Evolutionary conservation across 2,888 invertebrate species (phyloP).

Genomic region (Reticulitermes lucifugus): DNA sequence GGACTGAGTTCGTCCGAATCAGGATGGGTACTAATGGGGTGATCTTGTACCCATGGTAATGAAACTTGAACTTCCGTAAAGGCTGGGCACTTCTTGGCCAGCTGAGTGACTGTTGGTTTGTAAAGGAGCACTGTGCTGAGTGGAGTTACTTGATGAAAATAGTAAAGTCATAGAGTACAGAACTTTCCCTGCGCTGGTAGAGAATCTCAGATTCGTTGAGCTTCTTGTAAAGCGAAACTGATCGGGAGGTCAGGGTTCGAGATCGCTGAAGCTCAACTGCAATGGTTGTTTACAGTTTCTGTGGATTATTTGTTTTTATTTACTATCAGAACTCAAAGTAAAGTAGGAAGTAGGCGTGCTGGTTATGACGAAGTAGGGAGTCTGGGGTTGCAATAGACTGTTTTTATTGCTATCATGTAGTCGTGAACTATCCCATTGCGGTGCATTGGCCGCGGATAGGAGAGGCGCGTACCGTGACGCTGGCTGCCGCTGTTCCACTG

Average conservation of each 20-base stretch:
- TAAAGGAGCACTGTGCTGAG: too few species aligned
- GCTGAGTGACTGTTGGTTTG: too few species aligned
- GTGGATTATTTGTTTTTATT: background rate
- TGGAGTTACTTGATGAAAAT: too few species aligned
- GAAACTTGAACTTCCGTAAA: too few species aligned
- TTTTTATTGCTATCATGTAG: slow-evolving; percentile 25
- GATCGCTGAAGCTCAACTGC: slow-evolving; percentile 26
- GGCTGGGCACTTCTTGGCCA: too few species aligned
- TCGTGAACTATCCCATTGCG: slow-evolving; percentile 17
- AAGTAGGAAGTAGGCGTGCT: slow-evolving; percentile 31
- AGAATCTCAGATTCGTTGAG: background rate
- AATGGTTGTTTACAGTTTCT: slow-evolving; percentile 16
- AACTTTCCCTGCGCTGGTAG: background rate
- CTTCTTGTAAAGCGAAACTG: background rate
- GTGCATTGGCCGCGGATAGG: slow-evolving; percentile 4
- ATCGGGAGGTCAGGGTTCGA: slow-evolving; percentile 27
- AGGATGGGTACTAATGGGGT: too few species aligned
- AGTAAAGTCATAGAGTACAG: too few species aligned
- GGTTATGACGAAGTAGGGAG: background rate
- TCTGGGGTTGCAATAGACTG: background rate
- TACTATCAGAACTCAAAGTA: background rate
- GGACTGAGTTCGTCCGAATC: too few species aligned
- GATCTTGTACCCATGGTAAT: too few species aligned
- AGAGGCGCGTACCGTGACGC: background rate
- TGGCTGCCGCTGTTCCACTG: background rate